phyloP scores from a whole-genome alignment of 2,797 vertebrate genomes.

The Scolopax rusticola region DNA sequence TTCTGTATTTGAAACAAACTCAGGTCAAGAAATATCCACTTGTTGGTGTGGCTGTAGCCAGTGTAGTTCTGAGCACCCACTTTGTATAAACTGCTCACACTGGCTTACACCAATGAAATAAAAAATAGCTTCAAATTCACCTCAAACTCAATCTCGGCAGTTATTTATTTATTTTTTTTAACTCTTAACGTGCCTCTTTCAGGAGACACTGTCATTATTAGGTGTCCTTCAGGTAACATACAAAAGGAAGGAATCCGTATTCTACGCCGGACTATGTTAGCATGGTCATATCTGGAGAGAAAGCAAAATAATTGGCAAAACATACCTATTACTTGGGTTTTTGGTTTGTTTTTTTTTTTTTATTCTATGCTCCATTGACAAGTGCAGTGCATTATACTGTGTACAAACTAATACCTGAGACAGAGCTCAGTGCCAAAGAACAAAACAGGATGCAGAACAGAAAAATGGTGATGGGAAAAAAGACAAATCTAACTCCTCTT shows the following conservation, averaged over 20 bases:
- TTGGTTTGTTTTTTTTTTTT: fast-evolving
- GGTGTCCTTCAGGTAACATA: not conserved
- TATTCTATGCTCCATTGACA: not conserved
- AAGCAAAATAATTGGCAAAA: not conserved
- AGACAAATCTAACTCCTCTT: not conserved
- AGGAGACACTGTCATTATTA: not conserved
- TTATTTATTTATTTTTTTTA: not conserved
- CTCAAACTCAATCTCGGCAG: not conserved
- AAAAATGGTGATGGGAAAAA: not conserved
- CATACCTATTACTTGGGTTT: not conserved
- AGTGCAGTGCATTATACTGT: not conserved
- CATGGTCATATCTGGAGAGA: not conserved
- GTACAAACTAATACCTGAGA: not conserved
- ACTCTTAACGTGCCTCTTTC: not conserved
- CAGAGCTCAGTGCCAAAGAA: not conserved
- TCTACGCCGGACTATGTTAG: not conserved
- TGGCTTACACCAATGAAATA: not conserved
- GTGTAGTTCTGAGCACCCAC: not conserved
- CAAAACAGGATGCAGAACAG: not conserved
- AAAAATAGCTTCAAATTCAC: not conserved
- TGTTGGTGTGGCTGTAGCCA: not conserved
- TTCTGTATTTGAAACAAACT: not conserved
- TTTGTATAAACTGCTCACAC: not conserved
- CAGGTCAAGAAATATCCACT: not conserved
- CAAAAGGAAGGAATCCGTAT: not conserved